Evolutionary conservation across 2,888 invertebrate genomes (phyloP).

Genomic region (Nezara viridula): DNA sequence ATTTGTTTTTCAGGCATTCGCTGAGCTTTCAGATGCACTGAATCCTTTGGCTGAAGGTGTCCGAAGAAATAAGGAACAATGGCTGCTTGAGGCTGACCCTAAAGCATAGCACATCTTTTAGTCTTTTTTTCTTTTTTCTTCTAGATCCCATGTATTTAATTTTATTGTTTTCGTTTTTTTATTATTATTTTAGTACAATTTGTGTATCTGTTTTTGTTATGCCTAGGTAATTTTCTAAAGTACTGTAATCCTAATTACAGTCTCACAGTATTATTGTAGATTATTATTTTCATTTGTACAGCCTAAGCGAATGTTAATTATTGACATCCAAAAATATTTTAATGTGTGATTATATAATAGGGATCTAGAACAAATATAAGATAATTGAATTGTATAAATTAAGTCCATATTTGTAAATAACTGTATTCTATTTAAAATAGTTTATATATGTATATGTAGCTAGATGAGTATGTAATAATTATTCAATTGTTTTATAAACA

Average conservation of each 20-base stretch:
- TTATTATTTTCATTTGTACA: constrained; percentile 23
- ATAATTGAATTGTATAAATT: constrained; percentile 50
- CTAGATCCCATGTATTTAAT: constrained; percentile 42
- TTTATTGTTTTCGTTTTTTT: constrained; percentile 10
- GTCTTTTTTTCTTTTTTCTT: constrained; percentile 30
- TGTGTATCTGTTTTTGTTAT: constrained; percentile 44
- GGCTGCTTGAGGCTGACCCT: constrained; percentile 74
- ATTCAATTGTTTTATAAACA: constrained; percentile 60
- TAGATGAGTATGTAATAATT: constrained; percentile 31
- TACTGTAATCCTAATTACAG: constrained; percentile 4
- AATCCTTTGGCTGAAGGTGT: constrained; percentile 88
- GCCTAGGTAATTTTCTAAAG: constrained; percentile 20
- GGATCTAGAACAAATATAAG: constrained; percentile 45
- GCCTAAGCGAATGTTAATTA: neutral
- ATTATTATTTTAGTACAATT: constrained; percentile 13
- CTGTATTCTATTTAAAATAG: constrained; percentile 51
- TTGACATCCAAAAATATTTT: constrained; percentile 33
- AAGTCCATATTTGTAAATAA: constrained; percentile 53
- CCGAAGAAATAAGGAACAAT: constrained; percentile 83
- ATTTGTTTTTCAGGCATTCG: constrained; percentile 78
- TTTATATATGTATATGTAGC: constrained; percentile 56
- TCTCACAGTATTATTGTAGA: constrained; percentile 44
- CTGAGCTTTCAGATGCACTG: constrained; percentile 82
- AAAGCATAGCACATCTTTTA: constrained; percentile 55
- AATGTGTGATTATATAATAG: constrained; percentile 17